Evolutionary conservation across 2,113 vertebrate genomes (phyloP).

Genomic region (Amphiprion percula): DNA sequence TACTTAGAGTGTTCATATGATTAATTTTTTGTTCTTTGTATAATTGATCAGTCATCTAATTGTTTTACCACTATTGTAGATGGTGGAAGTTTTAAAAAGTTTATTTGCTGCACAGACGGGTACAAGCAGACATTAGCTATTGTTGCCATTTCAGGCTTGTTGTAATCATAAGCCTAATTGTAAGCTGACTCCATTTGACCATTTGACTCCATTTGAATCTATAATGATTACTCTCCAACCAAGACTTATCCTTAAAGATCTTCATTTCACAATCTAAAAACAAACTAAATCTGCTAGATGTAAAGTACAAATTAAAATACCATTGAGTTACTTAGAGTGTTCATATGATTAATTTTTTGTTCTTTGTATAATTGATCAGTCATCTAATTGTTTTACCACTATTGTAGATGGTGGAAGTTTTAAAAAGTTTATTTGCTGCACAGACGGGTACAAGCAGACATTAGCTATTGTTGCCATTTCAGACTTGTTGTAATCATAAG

Average conservation of each 20-base stretch:
- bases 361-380: not conserved
- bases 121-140: constrained; percentile 1
- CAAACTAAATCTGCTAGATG: no score
- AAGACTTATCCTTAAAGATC: no score
- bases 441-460: constrained; percentile 1
- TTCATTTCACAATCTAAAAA: no score
- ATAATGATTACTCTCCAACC: constrained; percentile 42
- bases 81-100: constrained; percentile 11
- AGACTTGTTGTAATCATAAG: constrained; percentile 29
- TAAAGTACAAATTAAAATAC: no score
- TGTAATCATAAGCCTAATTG: constrained; percentile 54
- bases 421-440: not conserved
- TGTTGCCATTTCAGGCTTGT: constrained; percentile 9
- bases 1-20: no score
- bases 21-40: not conserved
- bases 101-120: not conserved
- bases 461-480: constrained; percentile 13
- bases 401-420: not conserved
- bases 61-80: not conserved
- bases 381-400: not conserved
- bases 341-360: no score
- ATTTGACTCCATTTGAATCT: constrained; percentile 54
- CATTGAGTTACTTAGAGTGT: no score
- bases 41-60: not conserved
- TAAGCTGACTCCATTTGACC: no score